These are phyloP conservation scores for Prietella phreatophila DNA, from an alignment of 2,113 vertebrate genomes.

Conservation along the genomic window DNA sequence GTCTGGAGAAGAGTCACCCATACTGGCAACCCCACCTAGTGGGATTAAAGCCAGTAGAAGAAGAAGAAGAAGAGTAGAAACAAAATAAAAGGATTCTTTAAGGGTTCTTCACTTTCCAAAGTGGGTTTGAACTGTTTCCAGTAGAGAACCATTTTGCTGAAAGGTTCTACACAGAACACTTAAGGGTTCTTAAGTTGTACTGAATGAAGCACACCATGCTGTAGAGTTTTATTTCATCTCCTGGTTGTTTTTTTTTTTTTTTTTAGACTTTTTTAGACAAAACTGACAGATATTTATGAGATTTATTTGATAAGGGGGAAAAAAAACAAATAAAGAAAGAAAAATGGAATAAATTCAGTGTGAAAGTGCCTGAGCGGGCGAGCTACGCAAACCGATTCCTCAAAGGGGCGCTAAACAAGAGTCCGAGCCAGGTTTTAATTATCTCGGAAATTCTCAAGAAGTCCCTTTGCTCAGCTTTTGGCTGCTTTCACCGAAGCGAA, in stretches of 20 bases:
- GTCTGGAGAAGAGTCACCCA: too few relatives aligned
- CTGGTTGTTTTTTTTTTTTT: neutral
- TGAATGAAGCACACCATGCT: neutral
- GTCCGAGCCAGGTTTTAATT: conserved; percentile 10
- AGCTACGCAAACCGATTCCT: neutral
- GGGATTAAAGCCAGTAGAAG: too few relatives aligned
- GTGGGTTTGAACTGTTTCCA: neutral
- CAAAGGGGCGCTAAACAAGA: neutral
- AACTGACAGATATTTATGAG: neutral
- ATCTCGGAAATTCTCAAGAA: neutral
- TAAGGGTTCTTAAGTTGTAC: neutral
- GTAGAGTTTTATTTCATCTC: neutral
- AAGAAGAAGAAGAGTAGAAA: too few relatives aligned
- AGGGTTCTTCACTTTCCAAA: neutral
- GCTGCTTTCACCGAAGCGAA: neutral
- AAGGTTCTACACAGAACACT: neutral
- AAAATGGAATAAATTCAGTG: neutral
- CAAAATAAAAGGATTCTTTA: too few relatives aligned
- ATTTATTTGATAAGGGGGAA: neutral
- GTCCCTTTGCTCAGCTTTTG: conserved; percentile 5
- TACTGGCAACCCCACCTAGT: too few relatives aligned
- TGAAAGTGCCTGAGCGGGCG: neutral
- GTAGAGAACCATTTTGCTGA: neutral
- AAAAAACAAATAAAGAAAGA: neutral
- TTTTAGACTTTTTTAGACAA: neutral